Conservation (phyloP, 2,888 invertebrate genomes). For the Drosophila monieri region DNA sequence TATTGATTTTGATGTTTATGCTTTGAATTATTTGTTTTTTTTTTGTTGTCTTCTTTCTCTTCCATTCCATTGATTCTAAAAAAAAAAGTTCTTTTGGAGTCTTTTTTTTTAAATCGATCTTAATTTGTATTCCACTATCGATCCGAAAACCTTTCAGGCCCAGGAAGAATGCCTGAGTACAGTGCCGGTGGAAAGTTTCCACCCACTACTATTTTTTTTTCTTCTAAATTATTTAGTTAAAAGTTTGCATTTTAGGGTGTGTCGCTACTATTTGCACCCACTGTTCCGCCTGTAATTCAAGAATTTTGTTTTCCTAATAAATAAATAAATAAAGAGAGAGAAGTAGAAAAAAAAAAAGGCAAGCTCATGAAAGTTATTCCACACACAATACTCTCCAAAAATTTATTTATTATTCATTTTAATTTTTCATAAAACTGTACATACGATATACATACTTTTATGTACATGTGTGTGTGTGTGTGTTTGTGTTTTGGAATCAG, state of each 20-base stretch:
- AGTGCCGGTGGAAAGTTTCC: background rate
- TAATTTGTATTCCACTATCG: slow-evolving; percentile 31
- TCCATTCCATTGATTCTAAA: slow-evolving; percentile 2
- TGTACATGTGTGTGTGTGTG: slow-evolving; percentile 5
- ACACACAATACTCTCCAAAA: slow-evolving; percentile 9
- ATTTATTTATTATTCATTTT: slow-evolving; percentile 39
- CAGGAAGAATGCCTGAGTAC: background rate
- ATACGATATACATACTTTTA: slow-evolving; percentile 22
- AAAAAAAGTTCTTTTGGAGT: slow-evolving; percentile 16
- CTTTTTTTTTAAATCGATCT: slow-evolving; percentile 19
- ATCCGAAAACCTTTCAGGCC: slow-evolving; percentile 1
- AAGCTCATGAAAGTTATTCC: slow-evolving; percentile 39
- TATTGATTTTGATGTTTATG: slow-evolving; percentile 29
- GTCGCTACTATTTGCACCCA: slow-evolving; percentile 22
- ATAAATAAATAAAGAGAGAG: background rate
- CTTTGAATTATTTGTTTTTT: slow-evolving; percentile 8
- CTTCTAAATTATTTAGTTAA: background rate
- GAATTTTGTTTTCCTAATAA: slow-evolving; percentile 30
- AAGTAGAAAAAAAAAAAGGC: background rate
- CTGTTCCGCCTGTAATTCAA: slow-evolving; percentile 30
- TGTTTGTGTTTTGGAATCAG: slow-evolving; percentile 45
- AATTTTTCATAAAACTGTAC: slow-evolving; percentile 26
- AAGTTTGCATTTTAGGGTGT: slow-evolving; percentile 7
- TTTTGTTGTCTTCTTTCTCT: slow-evolving; percentile 2
- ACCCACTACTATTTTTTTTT: background rate